phyloP scores from a whole-genome alignment of 1,140 invertebrate genomes.

The Caerostris darwini region DNA sequence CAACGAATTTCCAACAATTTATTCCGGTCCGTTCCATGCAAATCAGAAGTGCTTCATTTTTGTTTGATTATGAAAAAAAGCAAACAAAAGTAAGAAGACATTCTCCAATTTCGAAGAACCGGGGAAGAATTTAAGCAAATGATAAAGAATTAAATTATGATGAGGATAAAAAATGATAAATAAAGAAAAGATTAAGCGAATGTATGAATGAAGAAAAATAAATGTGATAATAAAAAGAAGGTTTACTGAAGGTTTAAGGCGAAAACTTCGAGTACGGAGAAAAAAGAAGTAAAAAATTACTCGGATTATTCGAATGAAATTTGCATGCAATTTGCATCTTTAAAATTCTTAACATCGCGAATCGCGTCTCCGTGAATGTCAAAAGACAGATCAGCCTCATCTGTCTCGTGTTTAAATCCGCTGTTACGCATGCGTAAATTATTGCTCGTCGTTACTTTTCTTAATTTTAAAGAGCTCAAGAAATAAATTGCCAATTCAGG shows the following conservation, averaged over 20 bases:
- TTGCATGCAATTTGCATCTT: conserved; percentile 40
- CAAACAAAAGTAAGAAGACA: not conserved
- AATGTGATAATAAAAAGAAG: not conserved
- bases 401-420: not conserved
- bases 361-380: not conserved
- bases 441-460: not conserved
- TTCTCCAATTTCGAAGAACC: not conserved
- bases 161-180: not conserved
- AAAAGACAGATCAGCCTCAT: not conserved
- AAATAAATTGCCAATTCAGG: not conserved
- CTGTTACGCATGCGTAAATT: not conserved
- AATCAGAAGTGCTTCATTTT: not conserved
- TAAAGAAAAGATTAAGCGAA: not conserved
- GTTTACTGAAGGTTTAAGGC: not conserved
- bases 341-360: not conserved
- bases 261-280: not conserved
- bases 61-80: not conserved
- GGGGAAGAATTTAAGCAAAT: not conserved
- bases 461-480: not conserved
- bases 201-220: not conserved
- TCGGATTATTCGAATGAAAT: conserved; percentile 42
- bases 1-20: not conserved
- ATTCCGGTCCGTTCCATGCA: not conserved
- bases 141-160: not conserved
- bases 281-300: conserved; percentile 8